Evolutionary conservation across 2,113 vertebrate genomes (phyloP).

Genomic region (Pangasianodon gigas): DNA sequence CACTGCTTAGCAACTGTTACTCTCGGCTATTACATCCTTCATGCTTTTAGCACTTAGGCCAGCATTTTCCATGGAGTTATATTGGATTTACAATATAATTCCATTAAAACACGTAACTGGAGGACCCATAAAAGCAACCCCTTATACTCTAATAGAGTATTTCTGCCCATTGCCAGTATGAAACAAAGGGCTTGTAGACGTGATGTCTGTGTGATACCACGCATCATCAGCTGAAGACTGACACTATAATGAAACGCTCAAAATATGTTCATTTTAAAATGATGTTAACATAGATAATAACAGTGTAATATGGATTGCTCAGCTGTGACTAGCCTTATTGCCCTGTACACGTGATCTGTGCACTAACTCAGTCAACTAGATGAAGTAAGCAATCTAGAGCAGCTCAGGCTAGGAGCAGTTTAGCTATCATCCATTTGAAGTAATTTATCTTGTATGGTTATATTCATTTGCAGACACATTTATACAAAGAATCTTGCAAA

Average conservation of each 20-base stretch:
- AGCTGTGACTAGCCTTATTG: not conserved
- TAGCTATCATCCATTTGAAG: not conserved
- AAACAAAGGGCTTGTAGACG: not conserved
- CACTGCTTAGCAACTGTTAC: not conserved
- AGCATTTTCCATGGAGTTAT: not conserved
- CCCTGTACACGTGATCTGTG: not conserved
- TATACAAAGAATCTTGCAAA: not conserved
- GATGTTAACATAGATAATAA: not conserved
- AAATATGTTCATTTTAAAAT: not conserved
- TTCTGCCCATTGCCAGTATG: not conserved
- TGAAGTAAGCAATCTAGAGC: not conserved
- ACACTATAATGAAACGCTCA: not conserved
- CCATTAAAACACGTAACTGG: not conserved
- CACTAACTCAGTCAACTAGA: not conserved
- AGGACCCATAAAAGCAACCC: not conserved
- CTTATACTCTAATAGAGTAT: not conserved
- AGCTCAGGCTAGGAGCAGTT: not conserved
- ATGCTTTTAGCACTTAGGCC: conserved; percentile 16
- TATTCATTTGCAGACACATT: not conserved
- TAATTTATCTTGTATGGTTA: not conserved
- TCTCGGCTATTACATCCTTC: not conserved
- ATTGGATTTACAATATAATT: not conserved
- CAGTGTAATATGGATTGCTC: not conserved
- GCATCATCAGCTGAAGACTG: not conserved
- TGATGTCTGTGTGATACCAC: not conserved